These are phyloP conservation scores for Isichthys henryi DNA, from an alignment of 2,113 vertebrate genomes.

Conservation along the genomic window DNA sequence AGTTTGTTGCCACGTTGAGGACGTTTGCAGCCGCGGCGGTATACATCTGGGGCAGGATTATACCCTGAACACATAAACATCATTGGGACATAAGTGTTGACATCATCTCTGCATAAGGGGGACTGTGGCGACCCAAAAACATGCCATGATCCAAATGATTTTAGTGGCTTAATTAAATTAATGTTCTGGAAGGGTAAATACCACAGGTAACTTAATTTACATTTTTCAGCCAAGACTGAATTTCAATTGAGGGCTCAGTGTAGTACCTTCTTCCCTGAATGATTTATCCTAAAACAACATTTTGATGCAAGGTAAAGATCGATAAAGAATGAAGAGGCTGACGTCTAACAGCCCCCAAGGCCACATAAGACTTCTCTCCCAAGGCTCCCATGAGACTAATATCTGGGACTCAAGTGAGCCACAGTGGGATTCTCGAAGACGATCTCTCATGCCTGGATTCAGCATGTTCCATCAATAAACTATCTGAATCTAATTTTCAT, in stretches of 20 bases:
- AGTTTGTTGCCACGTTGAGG: slow-evolving; percentile 70
- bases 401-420: neutral
- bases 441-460: neutral
- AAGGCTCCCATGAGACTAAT: neutral
- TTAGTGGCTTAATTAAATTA: neutral
- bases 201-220: neutral
- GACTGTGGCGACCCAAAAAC: neutral
- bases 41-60: slow-evolving; percentile 75
- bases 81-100: neutral
- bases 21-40: slow-evolving; percentile 68
- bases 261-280: neutral
- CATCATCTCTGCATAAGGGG: neutral
- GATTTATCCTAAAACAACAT: neutral
- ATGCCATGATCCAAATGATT: neutral
- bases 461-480: neutral
- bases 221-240: neutral
- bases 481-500: neutral
- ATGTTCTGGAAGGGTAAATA: neutral
- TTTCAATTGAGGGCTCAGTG: neutral
- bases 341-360: neutral
- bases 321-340: neutral
- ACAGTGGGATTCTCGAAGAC: neutral
- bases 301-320: neutral
- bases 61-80: slow-evolving; percentile 57
- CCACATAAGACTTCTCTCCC: neutral